Evolutionary conservation across 2,888 invertebrate genomes (phyloP).

Genomic region (Caenorhabditis sp.): DNA sequence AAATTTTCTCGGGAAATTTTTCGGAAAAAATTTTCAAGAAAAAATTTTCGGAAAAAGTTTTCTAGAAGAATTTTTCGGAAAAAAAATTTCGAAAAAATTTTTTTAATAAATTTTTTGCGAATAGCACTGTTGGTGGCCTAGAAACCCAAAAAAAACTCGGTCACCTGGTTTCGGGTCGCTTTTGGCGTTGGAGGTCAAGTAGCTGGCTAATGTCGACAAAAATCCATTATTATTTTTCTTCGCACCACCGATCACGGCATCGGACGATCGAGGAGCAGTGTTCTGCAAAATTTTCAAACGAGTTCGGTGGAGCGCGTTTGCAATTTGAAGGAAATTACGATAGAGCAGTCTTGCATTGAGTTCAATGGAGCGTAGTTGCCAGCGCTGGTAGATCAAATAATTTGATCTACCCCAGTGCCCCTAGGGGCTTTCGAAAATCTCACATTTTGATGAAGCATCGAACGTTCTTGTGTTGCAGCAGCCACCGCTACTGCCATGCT

Average conservation of each 20-base stretch:
- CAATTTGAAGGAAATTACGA: not conserved
- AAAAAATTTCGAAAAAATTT: no score
- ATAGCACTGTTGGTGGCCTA: not conserved
- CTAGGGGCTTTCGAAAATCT: no score
- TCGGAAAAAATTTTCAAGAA: no score
- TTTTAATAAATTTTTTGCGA: no score
- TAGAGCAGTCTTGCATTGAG: not conserved
- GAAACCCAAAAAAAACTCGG: no score
- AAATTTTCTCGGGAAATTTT: no score
- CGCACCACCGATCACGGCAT: not conserved
- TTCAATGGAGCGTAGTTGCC: not conserved
- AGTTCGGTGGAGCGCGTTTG: not conserved
- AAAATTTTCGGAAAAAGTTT: no score
- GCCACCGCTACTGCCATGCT: constrained; percentile 1
- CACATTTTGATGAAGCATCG: constrained; percentile 19
- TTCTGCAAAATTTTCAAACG: not conserved
- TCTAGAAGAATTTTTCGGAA: no score
- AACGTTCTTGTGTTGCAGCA: constrained; percentile 12
- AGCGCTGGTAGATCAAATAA: no score
- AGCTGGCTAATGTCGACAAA: constrained; percentile 58
- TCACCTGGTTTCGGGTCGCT: constrained; percentile 36
- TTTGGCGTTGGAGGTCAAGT: constrained; percentile 51
- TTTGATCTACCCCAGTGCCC: not conserved
- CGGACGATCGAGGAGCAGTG: constrained; percentile 23
- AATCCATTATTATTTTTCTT: constrained; percentile 39